Evolutionary conservation across 2,888 invertebrate species (phyloP), one percentile per base, ranked within the genome.

Genomic region (Portevinia maculata): DNA sequence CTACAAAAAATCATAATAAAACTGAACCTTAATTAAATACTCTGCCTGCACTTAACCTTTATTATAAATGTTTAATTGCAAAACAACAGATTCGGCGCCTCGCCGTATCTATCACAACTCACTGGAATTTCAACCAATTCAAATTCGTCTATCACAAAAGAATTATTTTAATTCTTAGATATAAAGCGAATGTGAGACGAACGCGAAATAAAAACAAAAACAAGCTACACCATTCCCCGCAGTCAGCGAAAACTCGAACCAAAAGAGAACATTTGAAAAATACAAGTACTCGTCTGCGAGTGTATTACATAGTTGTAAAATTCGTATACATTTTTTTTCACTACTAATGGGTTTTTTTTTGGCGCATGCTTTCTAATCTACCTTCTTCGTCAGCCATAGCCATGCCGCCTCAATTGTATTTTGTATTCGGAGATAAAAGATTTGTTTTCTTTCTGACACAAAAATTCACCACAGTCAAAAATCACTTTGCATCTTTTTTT

Each of bases 331-430:
- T 70, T 60, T 67, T 17, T 34, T 34, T 57, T 39, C 4, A 1
- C 48, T 30, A 34, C 4, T 62, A 39, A 28, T 60, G 39, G 21
- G 30, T 50, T 57, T 50, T 30, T 69, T 64, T 76, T 30, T n/a
- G 11, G 81, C 81, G 81, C 81, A 81, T 81, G 81, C 59, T n/a
- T 17, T 50, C 11, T 59, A 21, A 52, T 50, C 32, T 76, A 81
- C 81, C 81, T 76, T 76, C 81, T 1, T 81, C 76, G 34, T 70
- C 70, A 44, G 60, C 76, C 81, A 81, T 81, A 44, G 60, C 76
- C 81, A 81, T 81, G 46, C 60, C 60, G 62, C 41, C 48, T 9
- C 44, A 53, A 57, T 57, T 48, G 64, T 57, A 30, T 64, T 7
- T 57, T 48, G 64, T 57, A 30, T 64, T 7, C 9, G 9, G 53